Evolutionary conservation across 2,888 invertebrate species (phyloP), one percentile per base, ranked within the genome.

Genomic region (Drosophila sordidula): DNA sequence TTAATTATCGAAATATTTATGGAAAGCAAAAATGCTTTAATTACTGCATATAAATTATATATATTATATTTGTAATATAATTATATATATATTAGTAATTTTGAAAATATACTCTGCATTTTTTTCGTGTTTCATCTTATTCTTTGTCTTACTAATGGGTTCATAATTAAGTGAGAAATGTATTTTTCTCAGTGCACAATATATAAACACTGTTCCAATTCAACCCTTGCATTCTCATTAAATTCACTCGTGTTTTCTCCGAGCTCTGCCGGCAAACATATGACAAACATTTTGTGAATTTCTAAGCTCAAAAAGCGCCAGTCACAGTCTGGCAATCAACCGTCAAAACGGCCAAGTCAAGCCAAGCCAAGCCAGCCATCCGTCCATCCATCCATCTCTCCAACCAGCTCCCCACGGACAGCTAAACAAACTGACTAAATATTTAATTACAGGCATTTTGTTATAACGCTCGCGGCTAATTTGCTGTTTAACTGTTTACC

Each of bases 361-460:
- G 3, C 11, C 51, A 52, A 11, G 14, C 29, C 25, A 16, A 16
- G 32, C 45, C 42, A 51, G 14, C 46, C 42, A 42, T 45, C 55
- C 25, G 47, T 32, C 55, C 38, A 57, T 56, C 47, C 55, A 62
- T 65, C 45, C 49, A 51, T 45, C 51, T 52, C 44, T 71, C 42
- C 6, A 34, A 12, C 12, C 12, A 34, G 34, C 32, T 32, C 26
- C 11, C 32, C 34, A 12, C 12, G 34, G 34, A 42, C 58, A 71
- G 62, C 75, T 72, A 70, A 75, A 26, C 74, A 75, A 81, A 73
- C 74, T 68, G 45, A 56, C 70, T 76, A 82, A 82, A 80, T 80
- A 83, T 83, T 81, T 83, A 83, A 83, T 83, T 82, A 74, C 74
- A 72, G 59, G 61, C 55, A 72, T 74, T 78, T 80, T 69, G 75